phyloP scores from a whole-genome alignment of 2,888 invertebrate species.

The Brachyptera risi region DNA sequence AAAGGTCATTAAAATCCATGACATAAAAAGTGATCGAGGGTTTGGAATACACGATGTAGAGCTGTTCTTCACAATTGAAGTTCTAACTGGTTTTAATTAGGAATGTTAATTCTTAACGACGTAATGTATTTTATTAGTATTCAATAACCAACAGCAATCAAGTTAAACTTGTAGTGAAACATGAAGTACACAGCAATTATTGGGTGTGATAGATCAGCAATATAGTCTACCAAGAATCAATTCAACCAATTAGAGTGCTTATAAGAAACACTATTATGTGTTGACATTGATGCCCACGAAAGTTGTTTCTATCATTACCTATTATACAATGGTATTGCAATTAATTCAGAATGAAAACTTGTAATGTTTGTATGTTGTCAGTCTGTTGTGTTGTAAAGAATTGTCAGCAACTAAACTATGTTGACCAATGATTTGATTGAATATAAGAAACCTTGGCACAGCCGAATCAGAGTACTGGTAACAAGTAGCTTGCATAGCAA shows the following conservation, averaged over 20 bases:
- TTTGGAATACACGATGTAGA: neutral
- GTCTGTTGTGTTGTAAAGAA: no score
- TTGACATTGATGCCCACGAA: slow-evolving; percentile 5
- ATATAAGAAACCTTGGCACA: no score
- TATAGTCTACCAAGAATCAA: neutral
- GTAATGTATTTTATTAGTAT: neutral
- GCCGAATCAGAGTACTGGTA: no score
- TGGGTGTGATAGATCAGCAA: neutral
- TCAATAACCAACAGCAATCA: neutral
- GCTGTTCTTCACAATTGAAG: neutral
- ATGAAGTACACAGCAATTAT: neutral
- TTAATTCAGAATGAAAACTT: no score
- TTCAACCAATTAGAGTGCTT: slow-evolving; percentile 11
- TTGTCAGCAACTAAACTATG: no score
- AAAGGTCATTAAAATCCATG: neutral
- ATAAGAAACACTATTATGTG: slow-evolving; percentile 13
- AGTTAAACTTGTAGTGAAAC: neutral
- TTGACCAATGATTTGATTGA: no score
- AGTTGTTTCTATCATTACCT: no score
- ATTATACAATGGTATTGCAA: no score
- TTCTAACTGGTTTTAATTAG: neutral
- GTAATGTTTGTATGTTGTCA: no score
- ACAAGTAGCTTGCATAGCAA: no score
- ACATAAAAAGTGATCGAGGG: neutral
- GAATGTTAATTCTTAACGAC: neutral